Evolutionary conservation across 2,113 vertebrate species (phyloP), one percentile per base, ranked within the genome.

Genomic region (Chloebia gouldiae): DNA sequence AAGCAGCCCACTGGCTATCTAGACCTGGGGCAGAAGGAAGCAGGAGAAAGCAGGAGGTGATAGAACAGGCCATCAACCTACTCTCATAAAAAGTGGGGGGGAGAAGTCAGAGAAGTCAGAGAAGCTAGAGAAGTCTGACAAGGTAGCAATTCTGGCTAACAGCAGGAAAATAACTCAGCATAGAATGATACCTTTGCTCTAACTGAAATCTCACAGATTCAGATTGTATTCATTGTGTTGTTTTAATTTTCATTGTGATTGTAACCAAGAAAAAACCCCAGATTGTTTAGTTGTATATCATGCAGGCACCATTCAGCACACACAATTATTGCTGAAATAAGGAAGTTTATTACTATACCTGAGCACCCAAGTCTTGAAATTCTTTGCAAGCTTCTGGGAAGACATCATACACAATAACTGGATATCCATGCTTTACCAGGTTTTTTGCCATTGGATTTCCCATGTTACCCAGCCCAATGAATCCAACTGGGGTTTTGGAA

Each of bases 381-480:
- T 99, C 99, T 97, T 99, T 99, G 97, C 99, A 99, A 39, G 99
- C 98, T 96, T 99, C 99, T 63, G 99, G 99, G 96, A 99, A 99
- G 27, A 99, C 98, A 96, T 99, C 99, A 51, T 98, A 98, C 54
- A 99, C 98, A 93, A 99, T 97, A 82, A 99, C 97, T 23, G 99
- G 99, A 93, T 99, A 99, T 90, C 99, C 99, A 31, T 99, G 98
- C 95, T 99, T 99, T 95, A 99, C 92, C 94, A 99, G 98, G 94
- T 99, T 99, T 98, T 99, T 99, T 79, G 99, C 99, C 99, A 99
- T 99, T 91, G 99, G 99, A 96, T 99, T 99, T 89, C 99, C 99
- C 99, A 99, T 99, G 92, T 99, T 99, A 80, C 99, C 99, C 96
- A 99, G 97, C 59, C 99, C 99, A 97, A 99, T 75, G 93, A 99